phyloP scores from a whole-genome alignment of 2,797 vertebrate species.

The Ptychobarbus kaznakovi region DNA sequence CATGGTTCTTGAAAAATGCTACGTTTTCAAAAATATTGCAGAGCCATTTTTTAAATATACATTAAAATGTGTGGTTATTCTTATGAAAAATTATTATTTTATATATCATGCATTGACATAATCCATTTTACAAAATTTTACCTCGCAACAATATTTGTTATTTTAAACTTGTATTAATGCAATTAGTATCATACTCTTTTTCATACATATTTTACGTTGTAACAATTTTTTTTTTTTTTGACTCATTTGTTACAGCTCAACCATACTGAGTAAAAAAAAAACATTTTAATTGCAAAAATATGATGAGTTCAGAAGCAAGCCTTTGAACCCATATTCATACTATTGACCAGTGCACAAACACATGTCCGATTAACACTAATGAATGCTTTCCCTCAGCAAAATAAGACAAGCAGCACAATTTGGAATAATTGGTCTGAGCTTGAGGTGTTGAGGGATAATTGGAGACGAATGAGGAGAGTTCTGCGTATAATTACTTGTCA shows the following conservation, averaged over 20 bases:
- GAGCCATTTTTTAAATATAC: too few relatives aligned
- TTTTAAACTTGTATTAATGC: too few relatives aligned
- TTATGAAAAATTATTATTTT: too few relatives aligned
- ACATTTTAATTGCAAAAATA: neutral
- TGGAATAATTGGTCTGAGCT: conserved; percentile 61
- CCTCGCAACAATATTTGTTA: too few relatives aligned
- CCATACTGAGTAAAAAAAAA: neutral
- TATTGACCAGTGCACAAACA: conserved; percentile 34
- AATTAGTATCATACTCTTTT: too few relatives aligned
- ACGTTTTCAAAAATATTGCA: too few relatives aligned
- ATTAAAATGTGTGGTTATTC: too few relatives aligned
- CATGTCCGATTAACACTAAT: conserved; percentile 51
- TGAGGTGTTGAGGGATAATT: conserved; percentile 58
- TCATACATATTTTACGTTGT: neutral
- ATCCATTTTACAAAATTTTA: too few relatives aligned
- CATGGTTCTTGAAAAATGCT: too few relatives aligned
- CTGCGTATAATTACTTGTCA: conserved; percentile 60
- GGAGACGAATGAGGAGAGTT: conserved; percentile 57
- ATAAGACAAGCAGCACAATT: conserved; percentile 57
- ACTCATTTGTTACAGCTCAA: neutral
- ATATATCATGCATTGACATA: too few relatives aligned
- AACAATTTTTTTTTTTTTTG: neutral
- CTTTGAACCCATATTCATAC: conserved; percentile 1
- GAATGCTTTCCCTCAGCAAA: conserved; percentile 36
- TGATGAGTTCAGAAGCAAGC: neutral